These are phyloP conservation scores for Styela clava DNA, from an alignment of 23 tunicate genomes.

Conservation along the genomic window DNA sequence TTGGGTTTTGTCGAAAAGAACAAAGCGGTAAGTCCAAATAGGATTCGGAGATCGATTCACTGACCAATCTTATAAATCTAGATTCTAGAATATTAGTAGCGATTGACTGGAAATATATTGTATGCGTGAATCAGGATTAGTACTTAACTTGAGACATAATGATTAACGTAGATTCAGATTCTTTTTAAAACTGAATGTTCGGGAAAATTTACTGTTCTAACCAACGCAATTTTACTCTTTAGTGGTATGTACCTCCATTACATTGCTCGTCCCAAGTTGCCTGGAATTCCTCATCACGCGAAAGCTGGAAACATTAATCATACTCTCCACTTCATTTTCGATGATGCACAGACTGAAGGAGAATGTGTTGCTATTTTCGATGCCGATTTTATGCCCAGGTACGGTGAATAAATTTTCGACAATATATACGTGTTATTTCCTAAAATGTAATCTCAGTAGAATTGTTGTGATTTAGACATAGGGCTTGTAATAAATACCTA, in stretches of 20 bases:
- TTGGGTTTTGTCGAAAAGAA: constrained; percentile 85
- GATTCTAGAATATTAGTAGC: no score
- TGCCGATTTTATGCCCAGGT: constrained; percentile 99
- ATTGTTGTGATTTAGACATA: no score
- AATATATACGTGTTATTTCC: not conserved
- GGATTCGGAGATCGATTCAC: no score
- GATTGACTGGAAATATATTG: no score
- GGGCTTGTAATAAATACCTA: no score
- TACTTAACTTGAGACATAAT: no score
- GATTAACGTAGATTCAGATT: no score
- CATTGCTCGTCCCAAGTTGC: constrained; percentile 90
- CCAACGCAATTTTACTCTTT: not conserved
- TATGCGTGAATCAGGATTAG: no score
- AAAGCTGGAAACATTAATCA: constrained; percentile 99
- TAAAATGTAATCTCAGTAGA: no score
- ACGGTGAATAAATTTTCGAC: not conserved
- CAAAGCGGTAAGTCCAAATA: constrained; percentile 80
- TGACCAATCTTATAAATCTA: no score
- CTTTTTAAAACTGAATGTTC: no score
- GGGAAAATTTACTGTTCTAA: no score
- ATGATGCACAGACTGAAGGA: constrained; percentile 83
- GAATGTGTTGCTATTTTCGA: constrained; percentile 92
- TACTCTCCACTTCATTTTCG: constrained; percentile 88
- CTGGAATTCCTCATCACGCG: constrained; percentile 97
- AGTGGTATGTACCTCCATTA: constrained; percentile 88